Evolutionary conservation across 2,888 invertebrate species (phyloP).

Genomic region (Drosophila anomalata): DNA sequence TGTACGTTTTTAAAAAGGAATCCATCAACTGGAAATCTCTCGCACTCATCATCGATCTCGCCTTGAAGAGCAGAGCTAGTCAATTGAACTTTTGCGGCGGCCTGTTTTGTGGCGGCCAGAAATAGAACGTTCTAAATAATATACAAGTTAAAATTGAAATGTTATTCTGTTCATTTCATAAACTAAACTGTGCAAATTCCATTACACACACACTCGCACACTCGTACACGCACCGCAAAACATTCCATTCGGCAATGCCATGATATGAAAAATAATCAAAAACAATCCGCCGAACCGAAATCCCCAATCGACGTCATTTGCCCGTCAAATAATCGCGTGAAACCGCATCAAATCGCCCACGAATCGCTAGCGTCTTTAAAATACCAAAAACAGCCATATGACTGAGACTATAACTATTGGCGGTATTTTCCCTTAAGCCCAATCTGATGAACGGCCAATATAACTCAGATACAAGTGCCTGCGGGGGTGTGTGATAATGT

Average conservation of each 20-base stretch:
- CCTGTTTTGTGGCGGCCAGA: slow-evolving; percentile 44
- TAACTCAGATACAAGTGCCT: not conserved
- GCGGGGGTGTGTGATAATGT: slow-evolving; percentile 31
- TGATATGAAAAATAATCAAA: slow-evolving; percentile 51
- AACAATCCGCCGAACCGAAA: slow-evolving; percentile 17
- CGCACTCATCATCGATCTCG: slow-evolving; percentile 2
- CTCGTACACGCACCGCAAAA: slow-evolving; percentile 26
- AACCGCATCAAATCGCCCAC: slow-evolving; percentile 17
- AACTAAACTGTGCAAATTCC: slow-evolving; percentile 52
- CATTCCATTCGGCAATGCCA: slow-evolving; percentile 47
- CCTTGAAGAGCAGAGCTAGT: slow-evolving; percentile 12
- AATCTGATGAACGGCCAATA: slow-evolving; percentile 21
- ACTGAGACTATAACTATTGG: slow-evolving; percentile 21
- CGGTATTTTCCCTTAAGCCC: slow-evolving; percentile 49
- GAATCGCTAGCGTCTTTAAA: slow-evolving; percentile 47
- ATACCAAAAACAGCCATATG: slow-evolving; percentile 28
- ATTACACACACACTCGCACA: slow-evolving; percentile 19
- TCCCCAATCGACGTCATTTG: slow-evolving; percentile 54
- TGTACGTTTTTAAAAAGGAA: slow-evolving; percentile 23
- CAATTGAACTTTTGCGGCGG: slow-evolving; percentile 54
- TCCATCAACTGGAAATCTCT: slow-evolving; percentile 29
- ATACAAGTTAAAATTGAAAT: slow-evolving; percentile 32
- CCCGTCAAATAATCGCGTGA: slow-evolving; percentile 24
- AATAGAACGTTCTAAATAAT: slow-evolving; percentile 48
- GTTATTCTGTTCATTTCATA: slow-evolving; percentile 51